Base-by-base conservation (phyloP, 2,797 vertebrate species). In the Hozukius guyotensis region DNA sequence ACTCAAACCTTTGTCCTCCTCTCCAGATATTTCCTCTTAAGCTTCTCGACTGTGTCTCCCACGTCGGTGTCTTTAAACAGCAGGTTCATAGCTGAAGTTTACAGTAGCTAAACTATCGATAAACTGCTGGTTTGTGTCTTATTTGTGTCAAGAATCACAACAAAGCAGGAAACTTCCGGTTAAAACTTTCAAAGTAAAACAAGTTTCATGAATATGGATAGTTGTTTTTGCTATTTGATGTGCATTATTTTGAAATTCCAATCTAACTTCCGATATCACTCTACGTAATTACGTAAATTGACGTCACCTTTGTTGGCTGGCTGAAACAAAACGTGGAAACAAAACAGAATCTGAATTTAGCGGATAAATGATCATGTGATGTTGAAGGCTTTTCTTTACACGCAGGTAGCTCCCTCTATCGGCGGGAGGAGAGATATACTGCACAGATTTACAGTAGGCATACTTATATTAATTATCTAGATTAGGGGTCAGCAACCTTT, bases 1-100 rank as follows among this genome's bases (percentile, higher is more conserved):
- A 75, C 5, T 63, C 80, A 59, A 60, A 94, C 93, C 91, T 87
- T 81, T 80, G 77, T 83, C 38, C 42, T 89, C 49, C 29, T 81
- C 57, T 74, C 55, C 63, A 83, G 4, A 68, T 91, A 90, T 64
- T 90, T 91, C 72, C 53, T 81, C 57, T 61, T 74, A 0, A 77
- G 74, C 46, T 72, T 88, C 52, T 88, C 87, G 5, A 72, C 77
- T 7, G 34, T 74, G 1, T 62, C 36, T 1, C 38, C 27, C 2
- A 34, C 20, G 2, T 78, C 32, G 0, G 8, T 49, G 18, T 74
- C 52, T 36, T 8, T 56, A 1, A 49, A 32, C 38, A 20, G 57
- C 20, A 29, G 25, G 65, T 68, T 75, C 82, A 88, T 86, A 4
- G 0, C 24, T 27, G 3, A 8, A 18, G 24, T 27, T 27, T 6